Evolutionary conservation across 2,888 invertebrate species (phyloP), one percentile per base, ranked within the genome.

Genomic region (Ochlodes sylvanus): DNA sequence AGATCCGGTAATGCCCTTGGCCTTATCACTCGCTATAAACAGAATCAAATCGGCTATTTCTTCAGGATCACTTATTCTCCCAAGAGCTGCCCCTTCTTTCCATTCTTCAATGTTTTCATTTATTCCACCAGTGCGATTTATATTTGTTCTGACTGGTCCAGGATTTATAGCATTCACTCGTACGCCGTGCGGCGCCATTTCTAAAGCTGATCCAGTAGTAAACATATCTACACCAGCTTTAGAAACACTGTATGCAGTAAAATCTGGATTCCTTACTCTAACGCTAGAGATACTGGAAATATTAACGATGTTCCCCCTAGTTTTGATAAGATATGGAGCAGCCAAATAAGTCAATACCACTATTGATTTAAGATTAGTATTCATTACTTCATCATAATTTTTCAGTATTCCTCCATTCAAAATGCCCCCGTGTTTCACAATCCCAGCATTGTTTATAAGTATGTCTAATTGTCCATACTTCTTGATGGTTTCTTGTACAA

Each of bases 51-150:
- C 71, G 0, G 76, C 79, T 15, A 82, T 72, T 69, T 83, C 83
- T 32, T 76, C 74, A 0, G 80, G 61, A 1, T 81, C 80, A 1
- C 75, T 70, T 1, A 82, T 64, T 64, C 76, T 78, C 0, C 72
- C 71, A n/a, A 81, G 69, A 4, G 77, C 74, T 38, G 76, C 73
- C 1, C 19, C 15, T 14, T 72, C 7, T 7, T 71, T 66, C 2
- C 76, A 61, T 7, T 58, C 38, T 7, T 79, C 75, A 77, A 54
- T n/a, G 5, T 94, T 77, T 97, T 89, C 83, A 96, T 21, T n/a
- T 17, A 66, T 4, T 0, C 75, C 74, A 7, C 74, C 97, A 85
- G 94, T 94, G 0, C 70, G 68, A 17, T 79, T 14, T 21, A 85
- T 73, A 38, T 79, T 77, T 0, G 83, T 83, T 6, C 69, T 96